Evolutionary conservation across 2,797 vertebrate genomes (phyloP), one percentile per base, ranked within the genome.

Genomic region (Pagetopsis macropterus): DNA sequence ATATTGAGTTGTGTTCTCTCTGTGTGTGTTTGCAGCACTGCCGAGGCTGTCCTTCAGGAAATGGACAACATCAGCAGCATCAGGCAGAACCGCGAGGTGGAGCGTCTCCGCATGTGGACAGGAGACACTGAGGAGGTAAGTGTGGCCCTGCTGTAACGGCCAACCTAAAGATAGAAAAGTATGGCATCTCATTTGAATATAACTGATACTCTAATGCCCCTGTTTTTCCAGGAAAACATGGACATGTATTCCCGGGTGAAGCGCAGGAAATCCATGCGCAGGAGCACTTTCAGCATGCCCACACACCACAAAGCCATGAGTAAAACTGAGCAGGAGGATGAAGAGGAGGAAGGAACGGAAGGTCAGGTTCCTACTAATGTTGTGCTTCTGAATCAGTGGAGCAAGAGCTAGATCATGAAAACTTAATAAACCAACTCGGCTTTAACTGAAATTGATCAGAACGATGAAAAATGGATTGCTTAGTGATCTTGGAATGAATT

Each of bases 201-300:
- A 55, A 54, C 54, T 41, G 62, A 57, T 45, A 1, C 2, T 33
- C 2, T 48, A 31, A 27, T 66, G 9, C 16, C 4, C 27, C 4
- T 72, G 3, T 75, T 90, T 86, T 91, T 86, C 14, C 73, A 99
- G 98, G 98, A 99, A 95, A 99, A 97, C 91, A 98, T 99, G 96
- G 98, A 99, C 92, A 99, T 99, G 98, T 99, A 99, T 92, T 99
- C 98, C 66, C 95, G 98, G 82, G 98, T 99, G 72, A 99, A 99
- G 89, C 96, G 97, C 27, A 95, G 98, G 88, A 99, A 99, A 87
- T 97, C 97, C 6, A 85, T 99, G 92, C 95, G 98, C 70, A 96
- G 98, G 91, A 97, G 95, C 81, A 96, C 96, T 52, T 99, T 96
- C 64, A 97, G 95, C 63, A 96, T 99, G 89, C 97, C 98, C 63